These are phyloP conservation scores for Drosophila koepferae DNA, from an alignment of 2,888 invertebrate species.

Conservation along the genomic window DNA sequence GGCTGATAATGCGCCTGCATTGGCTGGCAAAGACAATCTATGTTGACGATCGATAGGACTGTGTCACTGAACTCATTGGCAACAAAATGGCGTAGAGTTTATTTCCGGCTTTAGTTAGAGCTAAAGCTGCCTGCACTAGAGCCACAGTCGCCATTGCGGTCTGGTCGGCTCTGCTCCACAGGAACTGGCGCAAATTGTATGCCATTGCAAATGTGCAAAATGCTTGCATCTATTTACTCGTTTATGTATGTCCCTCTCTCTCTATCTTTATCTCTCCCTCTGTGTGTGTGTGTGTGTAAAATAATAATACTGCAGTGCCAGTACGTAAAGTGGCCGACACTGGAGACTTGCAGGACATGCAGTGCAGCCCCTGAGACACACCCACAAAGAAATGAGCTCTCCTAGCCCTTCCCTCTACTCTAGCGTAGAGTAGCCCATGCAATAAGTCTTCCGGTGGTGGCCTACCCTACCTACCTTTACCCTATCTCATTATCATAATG, in stretches of 20 bases:
- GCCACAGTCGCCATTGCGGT: slow-evolving; percentile 16
- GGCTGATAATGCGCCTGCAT: slow-evolving; percentile 2
- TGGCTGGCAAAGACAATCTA: slow-evolving; percentile 5
- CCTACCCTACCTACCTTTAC: neutral
- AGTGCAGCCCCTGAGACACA: slow-evolving; percentile 9
- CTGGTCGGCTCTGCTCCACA: slow-evolving; percentile 29
- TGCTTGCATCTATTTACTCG: slow-evolving; percentile 12
- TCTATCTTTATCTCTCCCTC: neutral
- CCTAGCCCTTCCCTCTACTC: too few relatives aligned
- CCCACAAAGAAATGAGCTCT: slow-evolving; percentile 3
- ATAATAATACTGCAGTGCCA: slow-evolving; percentile 59
- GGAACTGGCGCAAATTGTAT: slow-evolving; percentile 51
- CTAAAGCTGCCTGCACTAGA: neutral
- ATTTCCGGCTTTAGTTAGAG: slow-evolving; percentile 47
- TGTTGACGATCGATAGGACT: slow-evolving; percentile 33
- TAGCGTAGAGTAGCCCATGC: neutral
- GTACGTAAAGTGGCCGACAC: slow-evolving; percentile 44
- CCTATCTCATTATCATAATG: slow-evolving; percentile 41
- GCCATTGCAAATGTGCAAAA: slow-evolving; percentile 29
- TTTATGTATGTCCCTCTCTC: neutral
- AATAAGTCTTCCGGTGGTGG: slow-evolving; percentile 29
- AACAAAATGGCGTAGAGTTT: slow-evolving; percentile 36
- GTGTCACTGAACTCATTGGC: slow-evolving; percentile 53
- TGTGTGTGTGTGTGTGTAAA: slow-evolving; percentile 24
- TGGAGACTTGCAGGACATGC: slow-evolving; percentile 31